These are phyloP conservation scores for Darevskia nairensis DNA, from an alignment of 2,797 vertebrate species.

Conservation along the genomic window DNA sequence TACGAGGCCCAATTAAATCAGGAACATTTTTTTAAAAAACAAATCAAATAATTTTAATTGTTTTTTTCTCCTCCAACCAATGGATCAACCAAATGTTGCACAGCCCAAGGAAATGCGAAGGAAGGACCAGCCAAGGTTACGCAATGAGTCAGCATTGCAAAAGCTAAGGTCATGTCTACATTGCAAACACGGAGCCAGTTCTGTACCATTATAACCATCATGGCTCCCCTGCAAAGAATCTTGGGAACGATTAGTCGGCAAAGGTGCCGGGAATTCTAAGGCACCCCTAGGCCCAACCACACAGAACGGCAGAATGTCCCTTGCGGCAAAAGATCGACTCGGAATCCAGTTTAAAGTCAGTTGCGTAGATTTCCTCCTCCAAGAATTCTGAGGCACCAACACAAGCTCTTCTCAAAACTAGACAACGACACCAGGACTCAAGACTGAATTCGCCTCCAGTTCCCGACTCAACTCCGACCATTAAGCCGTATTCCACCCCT, in stretches of 20 bases:
- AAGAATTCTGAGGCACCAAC: not conserved
- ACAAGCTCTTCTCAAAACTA: not conserved
- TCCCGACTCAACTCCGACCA: not conserved
- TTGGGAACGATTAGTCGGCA: not conserved
- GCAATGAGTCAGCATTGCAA: conserved; percentile 6
- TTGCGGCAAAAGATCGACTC: too few species aligned
- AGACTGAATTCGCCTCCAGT: too few species aligned
- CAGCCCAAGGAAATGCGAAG: not conserved
- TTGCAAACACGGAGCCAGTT: not conserved
- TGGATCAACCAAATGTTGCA: not conserved
- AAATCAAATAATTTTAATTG: not conserved
- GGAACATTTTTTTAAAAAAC: not conserved
- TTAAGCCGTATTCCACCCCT: not conserved
- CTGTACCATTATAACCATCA: not conserved
- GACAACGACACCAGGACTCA: not conserved
- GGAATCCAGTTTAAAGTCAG: not conserved
- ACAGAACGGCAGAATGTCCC: not conserved
- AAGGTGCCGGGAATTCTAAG: not conserved
- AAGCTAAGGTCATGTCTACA: not conserved
- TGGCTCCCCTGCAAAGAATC: not conserved
- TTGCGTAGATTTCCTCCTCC: too few species aligned
- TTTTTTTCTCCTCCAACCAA: not conserved
- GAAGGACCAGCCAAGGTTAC: not conserved
- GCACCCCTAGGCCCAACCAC: not conserved
- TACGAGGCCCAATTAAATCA: not conserved